A percentile compares a stretch with the other conserved stretches of the same genome.
These are phyloP conservation scores for Polypterus bichir DNA, from an alignment of 2,113 vertebrate genomes.

Conservation along the genomic window DNA sequence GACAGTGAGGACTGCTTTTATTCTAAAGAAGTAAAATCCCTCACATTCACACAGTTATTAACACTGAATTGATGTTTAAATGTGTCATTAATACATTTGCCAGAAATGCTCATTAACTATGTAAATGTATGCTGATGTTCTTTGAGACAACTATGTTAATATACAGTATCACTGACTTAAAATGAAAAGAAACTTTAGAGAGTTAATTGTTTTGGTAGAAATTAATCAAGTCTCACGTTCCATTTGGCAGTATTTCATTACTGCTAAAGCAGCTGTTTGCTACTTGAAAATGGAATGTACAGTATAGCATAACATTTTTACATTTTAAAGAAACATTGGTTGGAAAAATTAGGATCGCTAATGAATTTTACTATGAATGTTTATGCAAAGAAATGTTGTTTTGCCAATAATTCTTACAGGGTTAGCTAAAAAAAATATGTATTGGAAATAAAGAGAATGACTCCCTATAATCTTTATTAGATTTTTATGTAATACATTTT, in stretches of 20 bases:
- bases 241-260: constrained; percentile 69
- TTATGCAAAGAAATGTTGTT: too few species aligned
- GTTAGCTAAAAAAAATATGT: too few species aligned
- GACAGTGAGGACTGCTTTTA: constrained; percentile 42
- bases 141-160: constrained; percentile 72
- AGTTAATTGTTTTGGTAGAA: constrained; percentile 72
- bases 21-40: constrained; percentile 58
- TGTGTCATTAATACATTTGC: constrained; percentile 86
- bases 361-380: too few species aligned
- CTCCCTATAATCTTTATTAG: too few species aligned
- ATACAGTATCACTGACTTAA: constrained; percentile 63
- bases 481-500: too few species aligned
- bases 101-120: constrained; percentile 92
- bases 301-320: too few species aligned
- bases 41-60: constrained; percentile 67
- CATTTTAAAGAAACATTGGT: too few species aligned
- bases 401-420: too few species aligned
- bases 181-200: constrained; percentile 73
- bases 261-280: not conserved
- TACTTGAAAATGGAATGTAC: too few species aligned
- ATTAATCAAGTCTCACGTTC: constrained; percentile 75
- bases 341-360: too few species aligned
- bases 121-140: constrained; percentile 93
- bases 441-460: too few species aligned
- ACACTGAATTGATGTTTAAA: constrained; percentile 80